Base-by-base conservation (phyloP, 2,113 vertebrate species). In the Aramus guarauna region DNA sequence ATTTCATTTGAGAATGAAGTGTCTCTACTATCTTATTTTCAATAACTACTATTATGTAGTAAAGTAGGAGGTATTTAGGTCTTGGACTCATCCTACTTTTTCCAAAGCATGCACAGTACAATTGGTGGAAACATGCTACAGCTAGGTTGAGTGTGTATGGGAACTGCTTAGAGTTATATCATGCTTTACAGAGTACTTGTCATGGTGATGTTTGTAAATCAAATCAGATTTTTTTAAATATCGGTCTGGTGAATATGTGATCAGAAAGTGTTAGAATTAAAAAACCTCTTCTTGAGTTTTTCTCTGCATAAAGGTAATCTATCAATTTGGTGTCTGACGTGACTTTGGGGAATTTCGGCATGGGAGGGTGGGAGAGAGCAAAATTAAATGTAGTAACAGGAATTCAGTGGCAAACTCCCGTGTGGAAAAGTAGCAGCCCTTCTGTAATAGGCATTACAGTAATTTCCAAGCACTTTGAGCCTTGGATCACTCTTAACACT, bases 311-410 rank as follows among this genome's bases (percentile, higher is more conserved):
- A 60, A 60, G 6, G 7, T 73, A 34, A 56, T 55, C 22, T 59
- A 29, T 15, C 48, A 34, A 2, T 71, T 22, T 93, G 73, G 36
- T 79, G 20, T 29, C 39, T 89, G 53, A 56, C 0, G 0, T 39
- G 45, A 43, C 39, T 87, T 63, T 3, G 32, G 36, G 37, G 22
- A 64, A 48, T 87, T 89, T 72, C 0, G 1, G 9, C 56, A 21
- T 16, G 14, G 41, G 30, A 26, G 0, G 0, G 5, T 30, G 2
- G 5, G 8, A 19, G n/a, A 41, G 23, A 55, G 20, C 30, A 52
- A 89, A 94, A 26, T 47, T 79, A 36, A 82, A 45, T 43, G 20
- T 48, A 64, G 5, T 82, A 52, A 75, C 26, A 87, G 41, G 9
- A 90, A 74, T 84, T 78, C 45, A 74, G 20, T 45, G 36, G 18